These are phyloP conservation scores for Carettochelys insculpta DNA, from an alignment of 2,113 vertebrate species.

Conservation along the genomic window DNA sequence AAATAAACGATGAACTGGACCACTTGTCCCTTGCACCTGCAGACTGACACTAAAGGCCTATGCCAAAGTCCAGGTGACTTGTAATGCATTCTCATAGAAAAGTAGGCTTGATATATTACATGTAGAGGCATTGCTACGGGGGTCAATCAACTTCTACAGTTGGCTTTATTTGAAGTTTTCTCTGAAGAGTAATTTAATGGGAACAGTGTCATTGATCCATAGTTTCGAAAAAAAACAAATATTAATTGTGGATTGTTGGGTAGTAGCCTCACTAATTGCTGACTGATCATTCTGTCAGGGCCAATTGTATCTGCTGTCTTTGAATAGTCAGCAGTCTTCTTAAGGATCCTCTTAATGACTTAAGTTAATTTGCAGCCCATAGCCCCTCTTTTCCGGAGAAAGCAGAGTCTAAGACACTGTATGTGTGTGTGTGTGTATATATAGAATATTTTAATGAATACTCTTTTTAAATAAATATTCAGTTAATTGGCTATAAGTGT, in stretches of 20 bases:
- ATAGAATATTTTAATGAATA: no score
- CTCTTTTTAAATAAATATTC: no score
- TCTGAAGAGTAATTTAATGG: neutral
- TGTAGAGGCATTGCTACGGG: neutral
- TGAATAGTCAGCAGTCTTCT: neutral
- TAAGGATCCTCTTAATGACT: neutral
- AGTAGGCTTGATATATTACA: neutral
- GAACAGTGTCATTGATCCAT: no score
- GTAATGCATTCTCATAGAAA: neutral
- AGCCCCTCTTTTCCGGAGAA: neutral
- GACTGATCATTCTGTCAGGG: neutral
- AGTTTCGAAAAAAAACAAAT: no score
- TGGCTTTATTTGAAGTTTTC: neutral
- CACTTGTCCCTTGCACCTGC: neutral
- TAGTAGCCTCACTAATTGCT: neutral
- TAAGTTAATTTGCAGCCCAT: neutral
- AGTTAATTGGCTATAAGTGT: no score
- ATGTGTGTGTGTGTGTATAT: no score
- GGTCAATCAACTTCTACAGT: neutral
- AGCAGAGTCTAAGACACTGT: neutral
- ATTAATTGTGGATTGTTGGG: neutral
- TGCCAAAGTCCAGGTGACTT: neutral
- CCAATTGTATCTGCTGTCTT: neutral
- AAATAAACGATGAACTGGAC: neutral
- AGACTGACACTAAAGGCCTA: neutral